Conservation (phyloP, 2,797 vertebrate species). For the Babyrousa celebensis region DNA sequence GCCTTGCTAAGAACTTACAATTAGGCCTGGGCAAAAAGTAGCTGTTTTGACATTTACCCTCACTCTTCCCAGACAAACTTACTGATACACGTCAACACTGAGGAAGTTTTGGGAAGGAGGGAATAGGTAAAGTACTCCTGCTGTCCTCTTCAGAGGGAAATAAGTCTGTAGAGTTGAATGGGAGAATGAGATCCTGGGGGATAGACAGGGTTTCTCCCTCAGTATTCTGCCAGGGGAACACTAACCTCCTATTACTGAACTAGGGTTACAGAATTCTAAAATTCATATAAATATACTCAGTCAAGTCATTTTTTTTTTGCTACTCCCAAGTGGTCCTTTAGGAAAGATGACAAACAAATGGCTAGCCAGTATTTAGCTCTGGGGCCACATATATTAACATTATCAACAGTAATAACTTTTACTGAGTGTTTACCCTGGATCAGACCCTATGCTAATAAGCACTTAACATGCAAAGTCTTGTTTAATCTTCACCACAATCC, state of each 20-base stretch:
- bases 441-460: neutral
- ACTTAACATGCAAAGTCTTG: neutral
- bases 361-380: neutral
- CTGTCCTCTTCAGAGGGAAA: neutral
- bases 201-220: neutral
- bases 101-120: neutral
- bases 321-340: neutral
- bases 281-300: neutral
- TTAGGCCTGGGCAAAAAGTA: neutral
- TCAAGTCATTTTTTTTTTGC: conserved; percentile 18
- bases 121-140: neutral
- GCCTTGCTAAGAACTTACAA: neutral
- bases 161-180: neutral
- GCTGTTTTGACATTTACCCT: neutral
- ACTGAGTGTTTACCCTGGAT: neutral
- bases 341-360: conserved; percentile 53
- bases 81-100: neutral
- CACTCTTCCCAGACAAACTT: neutral
- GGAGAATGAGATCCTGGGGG: neutral
- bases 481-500: neutral
- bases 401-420: neutral
- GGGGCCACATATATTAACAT: neutral
- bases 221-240: neutral
- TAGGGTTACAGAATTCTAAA: conserved; percentile 12
- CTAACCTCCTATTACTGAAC: neutral